A percentile compares a stretch with the other conserved stretches of the same genome.
These are phyloP conservation scores for Noctuana brunneofusca DNA, from an alignment of 2,888 invertebrate species.

Conservation along the genomic window DNA sequence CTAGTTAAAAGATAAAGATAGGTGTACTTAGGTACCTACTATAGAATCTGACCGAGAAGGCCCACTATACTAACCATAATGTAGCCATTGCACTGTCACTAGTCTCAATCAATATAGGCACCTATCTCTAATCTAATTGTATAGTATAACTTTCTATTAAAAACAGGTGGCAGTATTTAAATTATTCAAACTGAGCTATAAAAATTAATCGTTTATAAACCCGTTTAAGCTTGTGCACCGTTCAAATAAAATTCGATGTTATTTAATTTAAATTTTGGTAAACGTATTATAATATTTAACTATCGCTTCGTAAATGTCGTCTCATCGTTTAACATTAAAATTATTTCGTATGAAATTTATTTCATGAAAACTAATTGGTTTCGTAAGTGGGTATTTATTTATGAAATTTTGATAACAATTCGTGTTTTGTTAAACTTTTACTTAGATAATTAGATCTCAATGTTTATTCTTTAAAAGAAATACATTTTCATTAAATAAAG, in stretches of 20 bases:
- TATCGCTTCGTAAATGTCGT: not conserved
- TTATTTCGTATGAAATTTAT: not conserved
- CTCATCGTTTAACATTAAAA: not conserved
- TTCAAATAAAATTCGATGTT: not conserved
- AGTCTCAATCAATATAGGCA: not conserved
- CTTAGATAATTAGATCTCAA: too few relatives aligned
- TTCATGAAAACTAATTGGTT: not conserved
- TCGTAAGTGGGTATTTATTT: too few relatives aligned
- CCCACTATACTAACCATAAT: not conserved
- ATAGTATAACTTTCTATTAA: not conserved
- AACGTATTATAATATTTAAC: not conserved
- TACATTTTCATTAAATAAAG: too few relatives aligned
- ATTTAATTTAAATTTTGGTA: not conserved
- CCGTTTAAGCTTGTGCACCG: not conserved
- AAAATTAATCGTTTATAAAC: constrained; percentile 18
- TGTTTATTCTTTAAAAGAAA: too few relatives aligned
- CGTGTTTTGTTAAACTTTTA: too few relatives aligned
- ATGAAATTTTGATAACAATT: too few relatives aligned
- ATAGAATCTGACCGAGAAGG: not conserved
- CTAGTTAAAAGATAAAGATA: too few relatives aligned
- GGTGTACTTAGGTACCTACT: too few relatives aligned
- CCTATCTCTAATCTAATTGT: not conserved
- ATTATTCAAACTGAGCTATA: constrained; percentile 16
- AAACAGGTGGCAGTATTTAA: constrained; percentile 7
- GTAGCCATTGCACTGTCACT: not conserved